Conservation (phyloP, 2,113 vertebrate species). For the Scomber colias region DNA sequence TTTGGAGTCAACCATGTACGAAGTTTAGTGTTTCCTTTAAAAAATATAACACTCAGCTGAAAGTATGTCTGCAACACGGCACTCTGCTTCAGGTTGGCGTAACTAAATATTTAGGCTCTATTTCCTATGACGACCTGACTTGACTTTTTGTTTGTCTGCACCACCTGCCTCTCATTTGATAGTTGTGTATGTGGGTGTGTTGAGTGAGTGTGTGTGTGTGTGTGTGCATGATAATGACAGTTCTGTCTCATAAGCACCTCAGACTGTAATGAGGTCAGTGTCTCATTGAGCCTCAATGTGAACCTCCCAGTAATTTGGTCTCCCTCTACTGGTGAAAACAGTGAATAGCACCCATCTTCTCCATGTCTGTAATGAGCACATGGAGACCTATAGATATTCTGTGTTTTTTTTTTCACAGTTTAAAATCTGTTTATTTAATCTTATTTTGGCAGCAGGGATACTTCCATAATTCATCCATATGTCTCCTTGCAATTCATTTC, state of each 20-base stretch:
- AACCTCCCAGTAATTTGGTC: constrained; percentile 7
- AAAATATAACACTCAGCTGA: not conserved
- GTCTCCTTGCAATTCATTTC: constrained; percentile 11
- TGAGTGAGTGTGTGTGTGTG: not conserved
- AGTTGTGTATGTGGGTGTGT: constrained; percentile 12
- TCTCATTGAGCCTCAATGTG: constrained; percentile 12
- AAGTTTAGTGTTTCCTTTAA: too few relatives aligned
- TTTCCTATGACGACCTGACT: constrained; percentile 19
- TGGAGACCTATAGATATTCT: not conserved
- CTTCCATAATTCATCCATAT: not conserved
- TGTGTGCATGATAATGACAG: not conserved
- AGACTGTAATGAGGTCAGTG: constrained; percentile 35
- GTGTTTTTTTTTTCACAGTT: not conserved
- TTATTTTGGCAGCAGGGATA: constrained; percentile 8
- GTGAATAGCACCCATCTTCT: not conserved
- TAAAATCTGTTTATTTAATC: not conserved
- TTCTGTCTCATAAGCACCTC: constrained; percentile 25
- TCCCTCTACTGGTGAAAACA: constrained; percentile 48
- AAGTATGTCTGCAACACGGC: not conserved
- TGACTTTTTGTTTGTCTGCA: constrained; percentile 26
- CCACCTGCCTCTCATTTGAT: constrained; percentile 14
- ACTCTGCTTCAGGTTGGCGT: not conserved
- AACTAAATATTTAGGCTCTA: constrained; percentile 39
- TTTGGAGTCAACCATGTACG: not conserved
- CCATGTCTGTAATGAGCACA: not conserved